Conservation (phyloP, 2,113 vertebrate genomes). For the Ailuropoda melanoleuca region DNA sequence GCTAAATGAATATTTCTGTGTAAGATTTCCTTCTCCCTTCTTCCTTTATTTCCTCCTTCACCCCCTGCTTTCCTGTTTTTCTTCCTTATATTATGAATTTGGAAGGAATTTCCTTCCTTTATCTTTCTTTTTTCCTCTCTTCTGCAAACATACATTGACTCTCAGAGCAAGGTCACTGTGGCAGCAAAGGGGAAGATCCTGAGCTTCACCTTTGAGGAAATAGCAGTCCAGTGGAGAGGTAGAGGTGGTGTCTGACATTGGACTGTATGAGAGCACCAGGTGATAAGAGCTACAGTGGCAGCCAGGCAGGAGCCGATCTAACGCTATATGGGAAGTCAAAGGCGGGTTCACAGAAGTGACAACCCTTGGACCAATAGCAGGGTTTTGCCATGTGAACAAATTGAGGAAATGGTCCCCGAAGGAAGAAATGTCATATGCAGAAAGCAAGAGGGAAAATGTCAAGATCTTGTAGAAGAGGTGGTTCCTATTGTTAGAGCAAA, state of each 20-base stretch:
- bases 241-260: fast-evolving
- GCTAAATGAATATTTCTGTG: not conserved
- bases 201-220: not conserved
- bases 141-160: not conserved
- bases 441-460: not conserved
- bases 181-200: not conserved
- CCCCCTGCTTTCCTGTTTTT: not conserved
- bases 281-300: not conserved
- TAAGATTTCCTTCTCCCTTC: not conserved
- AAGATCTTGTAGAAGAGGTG: not conserved
- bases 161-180: not conserved
- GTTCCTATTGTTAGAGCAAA: not conserved
- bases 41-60: not conserved
- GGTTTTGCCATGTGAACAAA: not conserved
- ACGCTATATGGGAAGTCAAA: not conserved
- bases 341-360: not conserved
- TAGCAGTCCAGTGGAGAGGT: fast-evolving
- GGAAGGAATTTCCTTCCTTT: not conserved
- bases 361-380: not conserved
- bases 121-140: not conserved
- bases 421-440: not conserved
- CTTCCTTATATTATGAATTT: not conserved
- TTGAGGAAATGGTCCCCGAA: not conserved
- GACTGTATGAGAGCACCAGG: not conserved
- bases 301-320: not conserved